phyloP scores from a whole-genome alignment of 2,113 vertebrate species.

The Gymnorhina tibicen region DNA sequence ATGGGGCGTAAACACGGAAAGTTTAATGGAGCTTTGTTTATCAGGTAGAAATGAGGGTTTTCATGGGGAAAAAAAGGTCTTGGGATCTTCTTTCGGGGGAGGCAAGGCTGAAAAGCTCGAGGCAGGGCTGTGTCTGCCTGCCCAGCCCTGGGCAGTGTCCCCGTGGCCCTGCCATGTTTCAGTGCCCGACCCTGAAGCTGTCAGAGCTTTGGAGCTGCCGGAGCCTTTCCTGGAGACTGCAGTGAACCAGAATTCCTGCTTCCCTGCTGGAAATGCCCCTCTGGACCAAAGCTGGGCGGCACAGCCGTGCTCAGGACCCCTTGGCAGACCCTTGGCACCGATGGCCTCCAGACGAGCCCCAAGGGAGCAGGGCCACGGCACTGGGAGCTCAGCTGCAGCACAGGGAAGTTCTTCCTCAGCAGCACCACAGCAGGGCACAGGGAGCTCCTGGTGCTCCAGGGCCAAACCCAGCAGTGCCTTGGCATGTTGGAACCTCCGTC shows the following conservation, averaged over 20 bases:
- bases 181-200: fast-evolving
- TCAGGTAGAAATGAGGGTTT: not conserved
- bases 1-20: not conserved
- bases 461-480: not conserved
- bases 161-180: fast-evolving
- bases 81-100: not conserved
- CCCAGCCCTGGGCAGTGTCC: not conserved
- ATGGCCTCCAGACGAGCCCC: fast-evolving
- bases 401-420: not conserved
- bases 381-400: not conserved
- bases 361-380: not conserved
- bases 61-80: not conserved
- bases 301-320: not conserved
- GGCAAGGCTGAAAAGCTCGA: fast-evolving
- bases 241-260: fast-evolving
- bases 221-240: not conserved
- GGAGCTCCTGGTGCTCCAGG: not conserved
- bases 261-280: not conserved
- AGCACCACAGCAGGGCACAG: not conserved
- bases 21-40: not conserved
- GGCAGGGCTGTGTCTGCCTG: not conserved
- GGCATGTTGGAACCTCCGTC: not conserved
- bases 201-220: fast-evolving
- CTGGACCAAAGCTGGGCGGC: not conserved
- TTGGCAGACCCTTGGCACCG: fast-evolving